Percentiles rank a stretch among this genome's conserved stretches.
Conservation (phyloP, 64 coral and sea anemone genomes). For the Catalaphyllia jardinei region DNA sequence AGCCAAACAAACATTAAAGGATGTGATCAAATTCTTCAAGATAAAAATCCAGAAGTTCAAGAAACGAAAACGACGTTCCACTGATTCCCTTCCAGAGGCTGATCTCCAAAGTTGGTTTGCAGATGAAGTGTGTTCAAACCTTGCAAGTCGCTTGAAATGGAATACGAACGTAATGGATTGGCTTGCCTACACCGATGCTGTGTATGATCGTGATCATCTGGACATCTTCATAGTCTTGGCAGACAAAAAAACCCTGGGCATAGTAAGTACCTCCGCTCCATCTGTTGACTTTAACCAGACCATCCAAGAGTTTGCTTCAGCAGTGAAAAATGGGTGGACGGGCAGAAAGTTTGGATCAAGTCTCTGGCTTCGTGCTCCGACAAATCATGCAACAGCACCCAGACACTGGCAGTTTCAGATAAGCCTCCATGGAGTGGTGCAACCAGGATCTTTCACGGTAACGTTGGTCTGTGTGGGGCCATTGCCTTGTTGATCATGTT, state of each 20-base stretch:
- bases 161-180: constrained; percentile 58
- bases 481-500: neutral
- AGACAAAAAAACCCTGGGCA: constrained; percentile 50
- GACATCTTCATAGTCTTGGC: constrained; percentile 61
- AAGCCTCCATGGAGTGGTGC: constrained; percentile 27
- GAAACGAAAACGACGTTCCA: neutral
- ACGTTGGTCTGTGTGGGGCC: neutral
- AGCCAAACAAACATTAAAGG: no score
- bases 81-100: constrained; percentile 1
- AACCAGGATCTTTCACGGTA: neutral
- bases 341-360: constrained; percentile 46
- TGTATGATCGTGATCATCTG: neutral
- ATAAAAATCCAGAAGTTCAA: neutral
- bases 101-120: constrained; percentile 44
- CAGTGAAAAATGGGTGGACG: constrained; percentile 49
- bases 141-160: constrained; percentile 45
- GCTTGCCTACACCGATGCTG: constrained; percentile 2
- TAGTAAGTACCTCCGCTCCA: neutral
- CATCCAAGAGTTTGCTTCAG: constrained; percentile 11
- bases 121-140: constrained; percentile 38
- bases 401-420: neutral
- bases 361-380: constrained; percentile 42
- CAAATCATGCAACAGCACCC: constrained; percentile 16
- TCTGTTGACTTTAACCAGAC: constrained; percentile 42
- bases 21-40: neutral